Base-by-base conservation (phyloP, 2,797 vertebrate species). In the Triplophysa yarkandensis region DNA sequence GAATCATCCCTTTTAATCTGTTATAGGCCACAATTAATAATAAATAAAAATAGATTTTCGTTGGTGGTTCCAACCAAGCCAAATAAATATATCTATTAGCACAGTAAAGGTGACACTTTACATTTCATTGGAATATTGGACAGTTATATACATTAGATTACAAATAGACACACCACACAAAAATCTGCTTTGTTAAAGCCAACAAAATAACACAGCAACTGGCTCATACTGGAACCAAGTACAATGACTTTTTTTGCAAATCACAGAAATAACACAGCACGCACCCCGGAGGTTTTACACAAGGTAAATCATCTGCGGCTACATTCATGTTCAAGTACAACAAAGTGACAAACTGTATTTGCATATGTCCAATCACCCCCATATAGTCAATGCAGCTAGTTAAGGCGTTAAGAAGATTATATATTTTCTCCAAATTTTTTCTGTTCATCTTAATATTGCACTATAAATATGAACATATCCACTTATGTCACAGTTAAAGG, bases 11-110 rank as follows among this genome's bases (percentile, higher is more conserved):
- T 73, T 87, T 82, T 85, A 81, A 87, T 84, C 39, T 78, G 81
- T 68, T 86, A 83, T 83, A 73, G 58, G 50, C 55, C 60, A 80
- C 78, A 78, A 79, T 82, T 88, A 88, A 88, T 88, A 88, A 88
- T 89, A 86, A 92, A 91, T 92, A 91, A 91, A 90, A 90, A 83
- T 85, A 87, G 85, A 89, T 89, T 90, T 90, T 76, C 74, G 85
- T 78, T 88, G 80, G 85, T 81, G 82, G 71, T 79, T 89, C n/a
- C 86, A 86, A 85, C 89, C 80, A 80, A 86, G 84, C 81, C 54
- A 67, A 86, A 77, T 85, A 87, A 80, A 81, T 82, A 46, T 77
- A 34, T 60, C 34, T 62, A 30, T 72, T 80, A 79, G 71, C 69
- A 81, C 80, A 19, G 43, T 79, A 73, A 77, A 72, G n/a, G 80